These are phyloP conservation scores for Eulithis testata DNA, from an alignment of 2,888 invertebrate genomes.

Conservation along the genomic window DNA sequence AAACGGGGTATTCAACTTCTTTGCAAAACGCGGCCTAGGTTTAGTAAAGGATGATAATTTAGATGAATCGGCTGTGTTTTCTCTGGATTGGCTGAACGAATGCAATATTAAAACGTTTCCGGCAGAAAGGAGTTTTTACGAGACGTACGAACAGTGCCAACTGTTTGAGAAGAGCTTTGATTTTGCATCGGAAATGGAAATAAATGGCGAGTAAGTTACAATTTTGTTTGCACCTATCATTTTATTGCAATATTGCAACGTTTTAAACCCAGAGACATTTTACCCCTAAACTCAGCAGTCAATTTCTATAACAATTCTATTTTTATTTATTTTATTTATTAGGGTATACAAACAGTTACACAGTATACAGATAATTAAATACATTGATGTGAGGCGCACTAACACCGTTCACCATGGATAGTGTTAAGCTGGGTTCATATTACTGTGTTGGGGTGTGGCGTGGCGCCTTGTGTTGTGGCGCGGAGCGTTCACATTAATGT, in stretches of 20 bases:
- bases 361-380: too few species aligned
- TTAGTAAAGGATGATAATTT: constrained; percentile 58
- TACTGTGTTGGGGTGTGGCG: too few species aligned
- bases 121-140: constrained; percentile 69
- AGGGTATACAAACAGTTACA: too few species aligned
- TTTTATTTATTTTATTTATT: too few species aligned
- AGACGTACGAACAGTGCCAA: constrained; percentile 68
- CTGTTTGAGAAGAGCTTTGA: constrained; percentile 58
- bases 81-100: constrained; percentile 63
- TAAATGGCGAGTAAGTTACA: constrained; percentile 58
- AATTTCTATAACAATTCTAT: too few species aligned
- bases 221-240: neutral
- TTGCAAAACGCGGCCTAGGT: constrained; percentile 67
- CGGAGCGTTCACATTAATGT: too few species aligned
- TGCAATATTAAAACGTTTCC: constrained; percentile 63
- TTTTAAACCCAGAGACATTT: too few species aligned
- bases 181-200: constrained; percentile 44
- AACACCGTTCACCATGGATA: too few species aligned
- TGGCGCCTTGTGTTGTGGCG: too few species aligned
- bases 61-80: constrained; percentile 59
- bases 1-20: constrained; percentile 59
- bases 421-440: too few species aligned
- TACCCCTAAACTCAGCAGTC: too few species aligned
- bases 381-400: too few species aligned
- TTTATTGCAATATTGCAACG: neutral